phyloP scores from a whole-genome alignment of 1,140 invertebrate species.

The Teleopsis dalmanni region DNA sequence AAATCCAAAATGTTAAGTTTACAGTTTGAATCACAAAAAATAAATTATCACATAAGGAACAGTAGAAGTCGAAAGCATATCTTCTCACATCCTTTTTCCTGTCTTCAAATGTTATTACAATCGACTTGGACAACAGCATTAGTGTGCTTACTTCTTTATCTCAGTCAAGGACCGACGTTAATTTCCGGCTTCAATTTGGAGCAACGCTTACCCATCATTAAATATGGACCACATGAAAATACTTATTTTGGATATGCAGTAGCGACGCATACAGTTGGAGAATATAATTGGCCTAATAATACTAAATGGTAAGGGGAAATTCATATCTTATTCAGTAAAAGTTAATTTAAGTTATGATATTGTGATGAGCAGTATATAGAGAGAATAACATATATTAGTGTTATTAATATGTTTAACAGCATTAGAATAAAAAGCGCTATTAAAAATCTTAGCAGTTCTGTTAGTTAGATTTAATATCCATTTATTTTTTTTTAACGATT shows the following conservation, averaged over 20 bases:
- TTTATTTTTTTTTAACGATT: too few relatives aligned
- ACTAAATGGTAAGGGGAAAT: constrained; percentile 35
- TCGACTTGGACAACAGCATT: too few relatives aligned
- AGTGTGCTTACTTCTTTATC: background rate
- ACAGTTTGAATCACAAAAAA: too few relatives aligned
- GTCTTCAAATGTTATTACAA: background rate
- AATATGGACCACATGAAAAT: constrained; percentile 27
- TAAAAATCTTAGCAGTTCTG: too few relatives aligned
- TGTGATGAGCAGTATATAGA: background rate
- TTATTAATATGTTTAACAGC: too few relatives aligned
- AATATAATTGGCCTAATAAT: constrained; percentile 30
- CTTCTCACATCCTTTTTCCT: background rate
- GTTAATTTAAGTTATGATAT: background rate
- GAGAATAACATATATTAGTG: too few relatives aligned
- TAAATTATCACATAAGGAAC: background rate
- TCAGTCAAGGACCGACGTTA: background rate
- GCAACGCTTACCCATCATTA: constrained; percentile 34
- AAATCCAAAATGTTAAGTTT: too few relatives aligned
- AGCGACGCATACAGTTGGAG: constrained; percentile 36
- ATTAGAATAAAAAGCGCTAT: too few relatives aligned
- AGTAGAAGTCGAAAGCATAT: background rate
- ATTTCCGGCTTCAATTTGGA: constrained; percentile 31
- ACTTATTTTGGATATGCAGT: constrained; percentile 40
- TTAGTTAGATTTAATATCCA: too few relatives aligned
- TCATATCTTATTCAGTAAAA: background rate